These are phyloP conservation scores for Hormaphis cornu DNA, from an alignment of 1,140 invertebrate species.

Conservation along the genomic window DNA sequence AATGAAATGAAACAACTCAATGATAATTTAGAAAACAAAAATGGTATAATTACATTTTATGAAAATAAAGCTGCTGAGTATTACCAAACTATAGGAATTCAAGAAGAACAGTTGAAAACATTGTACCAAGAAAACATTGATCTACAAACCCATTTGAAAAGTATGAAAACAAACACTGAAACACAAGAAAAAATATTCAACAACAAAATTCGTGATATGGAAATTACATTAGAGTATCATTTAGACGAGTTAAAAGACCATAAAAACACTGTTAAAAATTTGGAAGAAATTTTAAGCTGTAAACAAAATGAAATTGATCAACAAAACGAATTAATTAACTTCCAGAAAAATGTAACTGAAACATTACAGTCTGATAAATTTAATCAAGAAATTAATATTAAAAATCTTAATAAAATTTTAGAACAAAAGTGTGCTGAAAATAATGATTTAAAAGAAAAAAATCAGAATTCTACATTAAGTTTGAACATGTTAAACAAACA, in stretches of 20 bases:
- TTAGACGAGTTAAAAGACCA: not conserved
- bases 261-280: not conserved
- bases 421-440: not conserved
- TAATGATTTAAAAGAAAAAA: not conserved
- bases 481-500: not conserved
- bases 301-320: slow-evolving; percentile 9
- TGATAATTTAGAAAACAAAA: not conserved
- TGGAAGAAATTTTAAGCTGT: not conserved
- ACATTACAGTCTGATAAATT: not conserved
- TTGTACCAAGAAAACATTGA: slow-evolving; percentile 1
- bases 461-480: not conserved
- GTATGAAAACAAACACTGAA: not conserved
- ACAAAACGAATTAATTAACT: not conserved
- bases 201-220: not conserved
- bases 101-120: not conserved
- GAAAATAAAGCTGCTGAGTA: slow-evolving; percentile 2
- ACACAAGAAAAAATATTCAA: not conserved
- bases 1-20: not conserved
- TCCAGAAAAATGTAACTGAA: not conserved
- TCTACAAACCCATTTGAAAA: not conserved
- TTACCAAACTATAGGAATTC: not conserved
- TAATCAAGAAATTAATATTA: not conserved
- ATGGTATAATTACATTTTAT: not conserved
- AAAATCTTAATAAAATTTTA: not conserved
- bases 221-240: slow-evolving; percentile 8